A percentile compares a stretch with the other conserved stretches of the same genome.
Conservation (phyloP, 1,140 invertebrate species). For the Galleria mellonella region DNA sequence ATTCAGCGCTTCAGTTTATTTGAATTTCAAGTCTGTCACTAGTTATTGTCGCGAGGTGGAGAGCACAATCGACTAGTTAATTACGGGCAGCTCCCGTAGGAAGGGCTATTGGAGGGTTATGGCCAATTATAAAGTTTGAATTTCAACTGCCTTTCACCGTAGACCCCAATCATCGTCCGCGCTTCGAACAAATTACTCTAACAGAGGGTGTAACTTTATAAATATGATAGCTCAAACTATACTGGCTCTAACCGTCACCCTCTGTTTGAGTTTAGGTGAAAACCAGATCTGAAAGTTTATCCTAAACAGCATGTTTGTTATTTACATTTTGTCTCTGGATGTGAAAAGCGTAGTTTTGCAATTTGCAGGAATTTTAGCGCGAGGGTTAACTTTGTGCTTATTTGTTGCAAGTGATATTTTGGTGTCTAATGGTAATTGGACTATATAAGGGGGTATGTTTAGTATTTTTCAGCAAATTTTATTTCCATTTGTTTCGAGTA, state of each 20-base stretch:
- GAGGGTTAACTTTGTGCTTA: not conserved
- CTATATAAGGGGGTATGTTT: too few species aligned
- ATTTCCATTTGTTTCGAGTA: too few species aligned
- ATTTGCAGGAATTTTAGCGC: constrained; percentile 19
- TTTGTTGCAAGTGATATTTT: too few species aligned
- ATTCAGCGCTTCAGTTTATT: constrained; percentile 1
- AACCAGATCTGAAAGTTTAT: constrained; percentile 50
- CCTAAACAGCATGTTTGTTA: constrained; percentile 38
- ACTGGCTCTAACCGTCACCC: constrained; percentile 22
- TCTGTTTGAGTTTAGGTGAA: constrained; percentile 35
- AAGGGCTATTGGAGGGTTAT: constrained; percentile 44
- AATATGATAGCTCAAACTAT: constrained; percentile 11
- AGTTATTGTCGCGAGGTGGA: constrained; percentile 4
- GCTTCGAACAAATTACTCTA: not conserved
- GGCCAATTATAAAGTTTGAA: constrained; percentile 62
- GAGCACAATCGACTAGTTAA: constrained; percentile 35
- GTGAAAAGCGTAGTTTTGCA: constrained; percentile 35
- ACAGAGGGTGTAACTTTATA: not conserved
- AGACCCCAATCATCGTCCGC: constrained; percentile 11
- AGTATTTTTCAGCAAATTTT: too few species aligned
- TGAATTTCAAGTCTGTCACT: not conserved
- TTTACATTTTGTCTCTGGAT: constrained; percentile 35
- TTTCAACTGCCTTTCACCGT: constrained; percentile 24
- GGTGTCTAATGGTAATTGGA: too few species aligned
- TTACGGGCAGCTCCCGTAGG: constrained; percentile 31